phyloP scores from a whole-genome alignment of 2,113 vertebrate genomes.

The Scytalopus superciliaris region DNA sequence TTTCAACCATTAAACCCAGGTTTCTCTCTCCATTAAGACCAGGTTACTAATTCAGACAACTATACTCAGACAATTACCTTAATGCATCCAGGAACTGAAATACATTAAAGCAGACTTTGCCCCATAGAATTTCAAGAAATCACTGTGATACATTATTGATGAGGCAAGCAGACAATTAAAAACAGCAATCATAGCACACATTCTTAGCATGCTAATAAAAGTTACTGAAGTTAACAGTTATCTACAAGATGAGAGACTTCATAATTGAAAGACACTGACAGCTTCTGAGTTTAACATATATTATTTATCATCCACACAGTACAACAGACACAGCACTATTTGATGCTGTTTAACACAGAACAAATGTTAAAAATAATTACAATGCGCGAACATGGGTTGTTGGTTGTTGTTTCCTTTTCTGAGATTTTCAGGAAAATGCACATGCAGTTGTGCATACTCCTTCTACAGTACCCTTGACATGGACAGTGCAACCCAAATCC shows the following conservation, averaged over 20 bases:
- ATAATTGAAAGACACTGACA: not conserved
- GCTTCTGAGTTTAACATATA: not conserved
- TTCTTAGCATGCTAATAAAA: not conserved
- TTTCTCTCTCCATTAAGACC: not conserved
- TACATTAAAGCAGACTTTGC: not conserved
- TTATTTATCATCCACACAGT: not conserved
- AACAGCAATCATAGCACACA: not conserved
- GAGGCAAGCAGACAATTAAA: not conserved
- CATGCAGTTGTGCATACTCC: not conserved
- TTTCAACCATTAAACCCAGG: not conserved
- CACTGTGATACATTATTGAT: not conserved
- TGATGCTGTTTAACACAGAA: not conserved
- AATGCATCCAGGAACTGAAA: not conserved
- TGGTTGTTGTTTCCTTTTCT: not conserved
- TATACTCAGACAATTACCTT: not conserved
- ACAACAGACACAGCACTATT: not conserved
- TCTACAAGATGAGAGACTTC: not conserved
- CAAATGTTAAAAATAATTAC: not conserved
- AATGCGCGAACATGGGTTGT: not conserved
- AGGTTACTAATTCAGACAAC: not conserved
- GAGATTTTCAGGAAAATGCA: not conserved
- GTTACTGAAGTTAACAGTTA: not conserved
- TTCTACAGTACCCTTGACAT: not conserved
- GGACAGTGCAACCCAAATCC: not conserved
- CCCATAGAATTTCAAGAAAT: not conserved